Percentiles rank a stretch among this genome's conserved stretches.
Evolutionary conservation across 2,113 vertebrate genomes (phyloP).

Genomic region (Maccullochella peelii): DNA sequence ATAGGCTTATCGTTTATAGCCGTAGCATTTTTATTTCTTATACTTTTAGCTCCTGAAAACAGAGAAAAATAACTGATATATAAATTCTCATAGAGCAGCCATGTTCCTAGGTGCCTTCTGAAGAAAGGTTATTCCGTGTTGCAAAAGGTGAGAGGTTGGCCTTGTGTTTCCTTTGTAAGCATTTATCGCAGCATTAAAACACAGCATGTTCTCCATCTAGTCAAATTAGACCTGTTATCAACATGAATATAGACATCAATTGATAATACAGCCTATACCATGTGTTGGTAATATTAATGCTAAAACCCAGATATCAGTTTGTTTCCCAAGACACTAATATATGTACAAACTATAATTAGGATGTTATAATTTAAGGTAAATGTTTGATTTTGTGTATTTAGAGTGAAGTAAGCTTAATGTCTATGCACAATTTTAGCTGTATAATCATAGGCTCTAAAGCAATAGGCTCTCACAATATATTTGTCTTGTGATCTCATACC

Average conservation of each 20-base stretch:
- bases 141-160: not conserved
- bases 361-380: not conserved
- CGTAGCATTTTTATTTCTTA: slow-evolving; percentile 11
- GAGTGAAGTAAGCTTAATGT: not conserved
- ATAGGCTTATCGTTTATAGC: slow-evolving; percentile 36
- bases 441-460: not conserved
- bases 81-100: not conserved
- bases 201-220: not conserved
- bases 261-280: not conserved
- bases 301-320: not conserved
- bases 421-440: not conserved
- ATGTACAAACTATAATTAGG: not conserved
- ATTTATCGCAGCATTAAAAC: not conserved
- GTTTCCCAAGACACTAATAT: not conserved
- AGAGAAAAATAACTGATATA: not conserved
- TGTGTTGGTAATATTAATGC: not conserved
- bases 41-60: not conserved
- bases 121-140: not conserved
- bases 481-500: not conserved
- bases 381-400: not conserved
- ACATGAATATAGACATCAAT: not conserved
- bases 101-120: not conserved
- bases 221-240: not conserved
- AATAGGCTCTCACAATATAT: not conserved
- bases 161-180: not conserved